These are phyloP conservation scores for Bibio marci DNA, from an alignment of 2,888 invertebrate species.

Conservation along the genomic window DNA sequence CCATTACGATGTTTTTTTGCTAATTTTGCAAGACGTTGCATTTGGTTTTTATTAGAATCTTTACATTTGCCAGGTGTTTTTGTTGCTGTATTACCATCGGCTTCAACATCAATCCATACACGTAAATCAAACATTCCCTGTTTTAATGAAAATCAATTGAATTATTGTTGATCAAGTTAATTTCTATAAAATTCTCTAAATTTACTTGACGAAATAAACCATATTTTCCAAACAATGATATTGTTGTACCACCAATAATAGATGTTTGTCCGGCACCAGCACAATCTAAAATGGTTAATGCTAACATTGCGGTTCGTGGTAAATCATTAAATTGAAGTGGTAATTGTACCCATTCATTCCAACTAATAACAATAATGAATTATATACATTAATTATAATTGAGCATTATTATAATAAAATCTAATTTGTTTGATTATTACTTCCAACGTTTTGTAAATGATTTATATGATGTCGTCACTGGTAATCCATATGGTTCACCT, in stretches of 20 bases:
- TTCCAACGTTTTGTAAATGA: slow-evolving; percentile 85
- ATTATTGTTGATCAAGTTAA: not conserved
- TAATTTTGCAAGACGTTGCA: slow-evolving; percentile 75
- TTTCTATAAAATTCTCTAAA: not conserved
- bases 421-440: slow-evolving; percentile 30
- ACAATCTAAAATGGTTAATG: slow-evolving; percentile 82
- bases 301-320: slow-evolving; percentile 70
- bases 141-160: slow-evolving; percentile 15
- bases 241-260: slow-evolving; percentile 83
- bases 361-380: slow-evolving; percentile 36
- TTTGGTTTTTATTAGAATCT: slow-evolving; percentile 65
- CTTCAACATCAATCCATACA: slow-evolving; percentile 71
- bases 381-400: no score
- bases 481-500: slow-evolving; percentile 64
- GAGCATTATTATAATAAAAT: slow-evolving; percentile 1
- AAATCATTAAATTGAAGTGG: slow-evolving; percentile 84
- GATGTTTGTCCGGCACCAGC: slow-evolving; percentile 68
- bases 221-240: slow-evolving; percentile 87
- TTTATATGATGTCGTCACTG: slow-evolving; percentile 81
- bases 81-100: slow-evolving; percentile 55
- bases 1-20: slow-evolving; percentile 90
- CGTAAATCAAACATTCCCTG: slow-evolving; percentile 75
- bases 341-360: slow-evolving; percentile 93
- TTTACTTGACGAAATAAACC: slow-evolving; percentile 70
- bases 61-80: slow-evolving; percentile 76